Evolutionary conservation across 2,113 vertebrate genomes (phyloP), one percentile per base, ranked within the genome.

Genomic region (Ctenodactylus gundi): DNA sequence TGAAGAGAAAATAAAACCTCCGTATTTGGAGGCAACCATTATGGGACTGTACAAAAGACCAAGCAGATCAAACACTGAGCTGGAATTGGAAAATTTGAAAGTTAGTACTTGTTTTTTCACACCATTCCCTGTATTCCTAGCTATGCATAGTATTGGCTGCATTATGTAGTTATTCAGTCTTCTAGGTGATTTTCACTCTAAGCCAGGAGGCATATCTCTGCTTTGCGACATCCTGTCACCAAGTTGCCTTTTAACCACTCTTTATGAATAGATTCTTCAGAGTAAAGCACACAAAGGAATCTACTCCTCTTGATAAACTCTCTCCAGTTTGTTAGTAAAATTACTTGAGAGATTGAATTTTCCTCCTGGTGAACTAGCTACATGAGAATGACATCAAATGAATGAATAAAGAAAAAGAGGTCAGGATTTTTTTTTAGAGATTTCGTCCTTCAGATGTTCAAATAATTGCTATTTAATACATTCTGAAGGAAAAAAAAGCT

Each of bases 301-400:
- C 36, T 73, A 62, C 15, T 89, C 20, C 85, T 62, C 39, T 86
- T 78, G 62, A 91, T 44, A 62, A 72, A 78, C 31, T 85, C 1
- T 57, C 85, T 81, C 68, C 87, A 82, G 53, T 73, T 91, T 90
- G 84, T 62, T 90, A 87, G 84, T 53, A 58, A 95, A 93, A 67
- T 68, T 89, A 18, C 11, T n/a, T 83, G 80, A 93, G 49, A 91
- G 29, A 94, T 64, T 87, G 39, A 27, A 87, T 94, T 94, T 93
- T 87, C 75, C 58, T 86, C 29, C 39, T 81, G 60, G 36, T 95
- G 88, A 85, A 88, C 10, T 39, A 51, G 62, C 82, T 85, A 39
- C 49, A 27, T 91, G 44, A 86, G 39, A 91, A 78, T 84, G 39
- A 95, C 51, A 51, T 39, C 85, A 70, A 75, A 53, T 73, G 29